These are phyloP conservation scores for Corella eumyota DNA, from an alignment of 23 tunicate genomes.

Conservation along the genomic window DNA sequence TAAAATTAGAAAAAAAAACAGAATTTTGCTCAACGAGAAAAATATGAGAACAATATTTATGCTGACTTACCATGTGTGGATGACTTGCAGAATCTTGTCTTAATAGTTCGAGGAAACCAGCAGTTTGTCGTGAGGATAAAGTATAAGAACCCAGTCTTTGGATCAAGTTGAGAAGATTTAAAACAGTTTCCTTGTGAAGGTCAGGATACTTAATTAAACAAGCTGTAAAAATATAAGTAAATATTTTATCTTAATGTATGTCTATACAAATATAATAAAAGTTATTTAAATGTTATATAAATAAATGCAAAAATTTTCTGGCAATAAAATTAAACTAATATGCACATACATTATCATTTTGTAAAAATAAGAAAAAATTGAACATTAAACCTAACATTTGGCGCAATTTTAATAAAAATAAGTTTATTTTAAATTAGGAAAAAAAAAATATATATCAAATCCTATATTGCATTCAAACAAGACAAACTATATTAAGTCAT, in stretches of 20 bases:
- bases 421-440: too few relatives aligned
- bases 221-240: conserved; percentile 19
- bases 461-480: too few relatives aligned
- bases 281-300: background rate
- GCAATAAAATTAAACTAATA: too few relatives aligned
- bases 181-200: conserved; percentile 47
- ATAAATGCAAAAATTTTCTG: too few relatives aligned
- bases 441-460: too few relatives aligned
- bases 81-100: conserved; percentile 73
- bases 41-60: too few relatives aligned
- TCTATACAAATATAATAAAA: background rate
- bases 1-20: too few relatives aligned
- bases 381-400: too few relatives aligned
- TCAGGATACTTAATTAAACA: conserved; percentile 35
- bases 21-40: too few relatives aligned
- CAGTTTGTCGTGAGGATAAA: conserved; percentile 51
- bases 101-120: conserved; percentile 55
- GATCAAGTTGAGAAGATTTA: conserved; percentile 36
- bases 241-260: background rate
- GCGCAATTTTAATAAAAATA: too few relatives aligned
- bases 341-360: too few relatives aligned
- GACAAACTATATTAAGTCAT: background rate
- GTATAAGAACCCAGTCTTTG: conserved; percentile 70
- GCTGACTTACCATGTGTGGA: conserved; percentile 68
- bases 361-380: too few relatives aligned